Evolutionary conservation across 2,113 vertebrate genomes (phyloP), one percentile per base, ranked within the genome.

Genomic region (Neolamprologus toae): DNA sequence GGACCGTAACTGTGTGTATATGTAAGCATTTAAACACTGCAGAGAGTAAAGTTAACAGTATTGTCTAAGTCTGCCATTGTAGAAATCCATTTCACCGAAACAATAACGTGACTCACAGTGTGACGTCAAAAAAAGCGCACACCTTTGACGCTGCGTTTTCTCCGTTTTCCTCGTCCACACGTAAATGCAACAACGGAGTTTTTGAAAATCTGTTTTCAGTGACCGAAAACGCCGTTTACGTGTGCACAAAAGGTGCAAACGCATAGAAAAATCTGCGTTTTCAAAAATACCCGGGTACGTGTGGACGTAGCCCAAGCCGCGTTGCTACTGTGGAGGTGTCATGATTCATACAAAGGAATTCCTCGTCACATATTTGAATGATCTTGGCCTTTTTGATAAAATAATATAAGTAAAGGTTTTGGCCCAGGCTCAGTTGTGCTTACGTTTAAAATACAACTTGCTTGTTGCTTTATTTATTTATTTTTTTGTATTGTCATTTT

Each of bases 111-210:
- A 23, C 23, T 23, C 23, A 23, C 23, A 23, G 23, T 12, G n/a
- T 54, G 53, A 54, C 10, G 2, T 12, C 10, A 12, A 54, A 51
- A 54, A 23, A 54, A 1, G n/a, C 2, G 6, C n/a, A 54, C 2
- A 54, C 10, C 5, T 54, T 54, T 54, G n/a, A 54, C 1, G 3
- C 2, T 55, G 21, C 0, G 3, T 55, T 13, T 55, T 55, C 11
- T 54, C n/a, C 0, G 3, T 55, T 23, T 55, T 7, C 3, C 21
- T 55, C 1, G 7, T 55, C 21, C 21, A 55, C 3, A 26, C 12
- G 2, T 55, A 55, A 55, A 55, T 0, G 4, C 54, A 26, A 55
- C 0, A 26, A 5, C 1, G 0, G 53, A 7, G 53, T 55, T 55
- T 54, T 54, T 0, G 1, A 12, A 54, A 54, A 51, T 6, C 3